Percentiles rank a stretch among this genome's conserved stretches.
phyloP scores from a whole-genome alignment of 2,888 invertebrate genomes.

The Silvanus unidentatus region DNA sequence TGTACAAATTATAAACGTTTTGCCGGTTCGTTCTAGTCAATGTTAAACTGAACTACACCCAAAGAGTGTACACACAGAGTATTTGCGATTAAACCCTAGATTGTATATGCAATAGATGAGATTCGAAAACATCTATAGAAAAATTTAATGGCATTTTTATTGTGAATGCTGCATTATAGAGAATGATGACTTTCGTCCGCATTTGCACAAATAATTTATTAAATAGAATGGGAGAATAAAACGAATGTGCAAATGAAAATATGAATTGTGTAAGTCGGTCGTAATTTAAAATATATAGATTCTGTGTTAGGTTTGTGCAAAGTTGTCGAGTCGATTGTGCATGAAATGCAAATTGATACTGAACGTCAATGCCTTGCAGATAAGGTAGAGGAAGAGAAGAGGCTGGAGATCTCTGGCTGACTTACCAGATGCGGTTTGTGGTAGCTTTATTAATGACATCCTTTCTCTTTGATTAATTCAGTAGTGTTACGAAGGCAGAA shows the following conservation, averaged over 20 bases:
- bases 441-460: conserved; percentile 26
- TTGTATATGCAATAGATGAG: no score
- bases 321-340: conserved; percentile 22
- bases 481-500: conserved; percentile 11
- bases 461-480: conserved; percentile 21
- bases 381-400: conserved; percentile 14
- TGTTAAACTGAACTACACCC: no score
- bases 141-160: no score
- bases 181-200: no score
- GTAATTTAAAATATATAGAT: conserved; percentile 6
- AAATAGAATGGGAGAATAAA: background rate
- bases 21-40: no score
- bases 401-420: conserved; percentile 5
- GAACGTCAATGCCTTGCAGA: conserved; percentile 24
- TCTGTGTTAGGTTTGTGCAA: conserved; percentile 2
- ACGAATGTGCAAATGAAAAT: conserved; percentile 2
- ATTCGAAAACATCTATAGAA: no score
- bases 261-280: background rate
- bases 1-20: no score
- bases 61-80: no score
- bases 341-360: conserved; percentile 29
- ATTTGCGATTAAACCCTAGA: no score
- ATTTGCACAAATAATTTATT: no score
- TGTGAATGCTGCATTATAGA: no score
- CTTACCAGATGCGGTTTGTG: conserved; percentile 25